phyloP scores from a whole-genome alignment of 2,888 invertebrate species.

The Leptinotarsa juncta region DNA sequence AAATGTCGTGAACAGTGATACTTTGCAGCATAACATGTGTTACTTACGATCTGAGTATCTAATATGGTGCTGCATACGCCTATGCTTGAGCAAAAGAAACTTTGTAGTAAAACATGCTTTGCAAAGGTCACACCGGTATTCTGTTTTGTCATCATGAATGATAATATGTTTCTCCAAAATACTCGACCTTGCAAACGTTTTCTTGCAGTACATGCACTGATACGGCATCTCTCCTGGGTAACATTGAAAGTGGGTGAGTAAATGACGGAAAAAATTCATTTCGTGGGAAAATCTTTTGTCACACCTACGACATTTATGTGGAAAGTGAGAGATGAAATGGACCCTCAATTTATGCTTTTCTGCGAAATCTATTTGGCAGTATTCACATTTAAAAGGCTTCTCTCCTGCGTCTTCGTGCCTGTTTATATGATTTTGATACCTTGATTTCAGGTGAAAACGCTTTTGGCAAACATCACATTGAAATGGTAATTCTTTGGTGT shows the following conservation, averaged over 20 bases:
- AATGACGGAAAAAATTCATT: not conserved
- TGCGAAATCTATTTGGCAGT: conserved; percentile 75
- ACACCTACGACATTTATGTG: not conserved
- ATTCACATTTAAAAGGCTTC: conserved; percentile 74
- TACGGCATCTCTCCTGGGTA: not conserved
- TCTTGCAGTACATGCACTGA: not conserved
- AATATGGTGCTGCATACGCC: too few species aligned
- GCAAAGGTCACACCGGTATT: too few species aligned
- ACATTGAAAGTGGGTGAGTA: not conserved
- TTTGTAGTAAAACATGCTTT: too few species aligned
- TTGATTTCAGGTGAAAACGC: conserved; percentile 68
- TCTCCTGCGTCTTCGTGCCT: not conserved
- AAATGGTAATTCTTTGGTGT: conserved; percentile 71
- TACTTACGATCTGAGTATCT: too few species aligned
- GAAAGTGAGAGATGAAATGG: conserved; percentile 69
- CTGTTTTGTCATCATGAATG: too few species aligned
- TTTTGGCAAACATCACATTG: conserved; percentile 69
- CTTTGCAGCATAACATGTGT: too few species aligned
- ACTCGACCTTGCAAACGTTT: not conserved
- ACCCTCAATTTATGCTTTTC: not conserved
- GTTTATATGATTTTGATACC: too few species aligned
- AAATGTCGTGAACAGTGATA: too few species aligned
- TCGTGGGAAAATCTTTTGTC: not conserved
- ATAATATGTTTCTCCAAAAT: too few species aligned
- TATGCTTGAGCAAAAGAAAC: too few species aligned